These are phyloP conservation scores for Conomelus anceps DNA, from an alignment of 2,888 invertebrate genomes.

Conservation along the genomic window DNA sequence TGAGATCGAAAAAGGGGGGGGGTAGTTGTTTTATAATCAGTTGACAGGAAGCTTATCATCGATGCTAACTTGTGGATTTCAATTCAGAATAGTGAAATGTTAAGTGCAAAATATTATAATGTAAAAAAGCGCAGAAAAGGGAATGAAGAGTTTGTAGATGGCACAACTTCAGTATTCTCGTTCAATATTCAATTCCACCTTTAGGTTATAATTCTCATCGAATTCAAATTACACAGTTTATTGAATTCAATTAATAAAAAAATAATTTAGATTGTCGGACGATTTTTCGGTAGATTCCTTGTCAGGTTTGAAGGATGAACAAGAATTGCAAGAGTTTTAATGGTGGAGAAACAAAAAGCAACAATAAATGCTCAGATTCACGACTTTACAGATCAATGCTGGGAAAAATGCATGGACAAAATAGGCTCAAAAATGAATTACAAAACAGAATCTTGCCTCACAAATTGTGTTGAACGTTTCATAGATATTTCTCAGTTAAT, in stretches of 20 bases:
- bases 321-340: conserved; percentile 77
- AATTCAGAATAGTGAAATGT: no score
- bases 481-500: conserved; percentile 86
- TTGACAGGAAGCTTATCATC: not conserved
- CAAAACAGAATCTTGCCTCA: conserved; percentile 80
- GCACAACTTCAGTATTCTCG: not conserved
- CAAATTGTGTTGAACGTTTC: conserved; percentile 90
- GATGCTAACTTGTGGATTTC: no score
- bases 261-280: conserved; percentile 14
- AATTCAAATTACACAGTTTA: not conserved
- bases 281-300: conserved; percentile 1
- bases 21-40: not conserved
- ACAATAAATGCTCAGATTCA: conserved; percentile 89
- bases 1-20: no score
- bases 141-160: no score
- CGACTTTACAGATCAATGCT: conserved; percentile 88
- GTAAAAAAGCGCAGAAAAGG: no score
- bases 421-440: conserved; percentile 81
- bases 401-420: conserved; percentile 93
- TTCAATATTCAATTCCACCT: not conserved
- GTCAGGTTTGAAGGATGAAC: conserved; percentile 44
- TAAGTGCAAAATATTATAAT: no score
- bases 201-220: not conserved
- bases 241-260: not conserved
- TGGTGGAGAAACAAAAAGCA: conserved; percentile 81